A percentile compares a stretch with the other conserved stretches of the same genome.
Evolutionary conservation across 2,888 invertebrate species (phyloP).

Genomic region (Matsumyia berberina): DNA sequence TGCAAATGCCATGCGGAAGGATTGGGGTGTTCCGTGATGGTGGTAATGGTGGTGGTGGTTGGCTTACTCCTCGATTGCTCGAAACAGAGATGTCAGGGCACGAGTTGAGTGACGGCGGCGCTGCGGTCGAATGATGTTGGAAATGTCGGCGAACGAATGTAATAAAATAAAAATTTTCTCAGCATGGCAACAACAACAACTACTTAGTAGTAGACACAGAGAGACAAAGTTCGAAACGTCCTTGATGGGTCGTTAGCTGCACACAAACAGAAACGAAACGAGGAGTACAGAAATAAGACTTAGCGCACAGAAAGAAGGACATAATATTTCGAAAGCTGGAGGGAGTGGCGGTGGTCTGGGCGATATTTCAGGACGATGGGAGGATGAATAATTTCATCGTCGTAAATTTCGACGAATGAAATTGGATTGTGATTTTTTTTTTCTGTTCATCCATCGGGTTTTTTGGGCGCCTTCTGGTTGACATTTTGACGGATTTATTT

Average conservation of each 20-base stretch:
- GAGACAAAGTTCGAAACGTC: slow-evolving; percentile 65
- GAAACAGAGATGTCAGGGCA: slow-evolving; percentile 42
- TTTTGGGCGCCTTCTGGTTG: slow-evolving; percentile 55
- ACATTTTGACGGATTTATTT: slow-evolving; percentile 69
- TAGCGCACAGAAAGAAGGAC: slow-evolving; percentile 25
- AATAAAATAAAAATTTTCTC: slow-evolving; percentile 59
- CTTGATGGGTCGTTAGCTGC: slow-evolving; percentile 68
- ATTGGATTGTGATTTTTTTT: slow-evolving; percentile 63
- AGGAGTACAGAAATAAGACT: slow-evolving; percentile 10
- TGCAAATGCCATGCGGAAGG: slow-evolving; percentile 70
- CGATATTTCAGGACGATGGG: slow-evolving; percentile 7
- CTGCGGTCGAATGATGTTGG: slow-evolving; percentile 61
- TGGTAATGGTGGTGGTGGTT: slow-evolving; percentile 3
- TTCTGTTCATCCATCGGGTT: slow-evolving; percentile 4
- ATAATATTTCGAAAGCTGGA: not conserved
- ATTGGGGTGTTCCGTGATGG: slow-evolving; percentile 29
- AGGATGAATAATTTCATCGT: slow-evolving; percentile 58
- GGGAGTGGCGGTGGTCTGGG: not conserved
- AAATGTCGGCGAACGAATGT: slow-evolving; percentile 54
- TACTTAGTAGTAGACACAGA: slow-evolving; percentile 20
- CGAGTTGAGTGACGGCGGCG: slow-evolving; percentile 52
- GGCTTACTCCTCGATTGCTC: slow-evolving; percentile 16
- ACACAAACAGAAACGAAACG: slow-evolving; percentile 19
- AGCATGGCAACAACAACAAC: slow-evolving; percentile 23
- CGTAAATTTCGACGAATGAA: slow-evolving; percentile 71